A percentile compares a stretch with the other conserved stretches of the same genome.
phyloP scores from a whole-genome alignment of 2,113 vertebrate genomes.

The Silurus glanis region DNA sequence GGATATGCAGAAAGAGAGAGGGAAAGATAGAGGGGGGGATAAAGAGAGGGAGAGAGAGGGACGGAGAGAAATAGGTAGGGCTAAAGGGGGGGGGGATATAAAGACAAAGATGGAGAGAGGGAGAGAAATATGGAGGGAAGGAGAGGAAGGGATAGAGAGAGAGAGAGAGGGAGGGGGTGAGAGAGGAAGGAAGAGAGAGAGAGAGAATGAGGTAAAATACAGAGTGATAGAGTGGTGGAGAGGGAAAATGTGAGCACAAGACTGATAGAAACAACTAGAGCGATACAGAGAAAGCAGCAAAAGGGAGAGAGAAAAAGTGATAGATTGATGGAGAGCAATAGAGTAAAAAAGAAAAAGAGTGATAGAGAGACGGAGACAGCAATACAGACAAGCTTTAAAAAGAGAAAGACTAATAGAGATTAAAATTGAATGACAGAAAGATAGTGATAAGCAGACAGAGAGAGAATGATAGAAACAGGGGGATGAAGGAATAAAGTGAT shows the following conservation, averaged over 20 bases:
- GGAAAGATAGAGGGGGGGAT: too few species aligned
- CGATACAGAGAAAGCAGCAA: background rate
- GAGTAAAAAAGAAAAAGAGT: slow-evolving; percentile 25
- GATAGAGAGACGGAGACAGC: background rate
- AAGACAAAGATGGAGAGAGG: background rate
- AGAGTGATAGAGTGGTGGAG: background rate
- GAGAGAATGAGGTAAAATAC: background rate
- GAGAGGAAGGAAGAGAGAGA: background rate
- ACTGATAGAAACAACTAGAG: background rate
- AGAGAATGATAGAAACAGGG: background rate
- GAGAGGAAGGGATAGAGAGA: background rate
- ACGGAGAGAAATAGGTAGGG: background rate
- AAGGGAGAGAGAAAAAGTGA: background rate
- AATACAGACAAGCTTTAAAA: too few species aligned
- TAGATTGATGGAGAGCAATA: background rate
- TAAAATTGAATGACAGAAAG: slow-evolving; percentile 11
- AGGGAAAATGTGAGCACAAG: background rate
- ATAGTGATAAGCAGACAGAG: background rate
- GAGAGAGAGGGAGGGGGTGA: background rate
- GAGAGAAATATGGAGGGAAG: background rate
- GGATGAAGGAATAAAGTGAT: background rate
- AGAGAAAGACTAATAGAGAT: background rate
- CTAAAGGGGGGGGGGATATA: background rate
- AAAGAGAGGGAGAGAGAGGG: background rate
- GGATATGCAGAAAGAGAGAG: background rate